phyloP scores from a whole-genome alignment of 2,888 invertebrate species.

The Slavum lentiscoides region DNA sequence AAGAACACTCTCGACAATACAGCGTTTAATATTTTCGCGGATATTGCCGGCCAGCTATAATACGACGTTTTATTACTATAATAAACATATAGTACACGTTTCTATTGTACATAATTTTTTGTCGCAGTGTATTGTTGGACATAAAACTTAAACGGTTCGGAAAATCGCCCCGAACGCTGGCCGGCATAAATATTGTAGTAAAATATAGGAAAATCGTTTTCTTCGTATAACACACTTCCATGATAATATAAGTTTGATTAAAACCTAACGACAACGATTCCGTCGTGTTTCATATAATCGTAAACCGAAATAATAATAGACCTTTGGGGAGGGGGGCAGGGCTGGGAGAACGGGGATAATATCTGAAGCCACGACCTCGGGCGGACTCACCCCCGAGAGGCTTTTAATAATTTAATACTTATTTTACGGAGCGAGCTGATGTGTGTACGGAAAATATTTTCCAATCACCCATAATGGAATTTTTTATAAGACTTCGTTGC shows the following conservation, averaged over 20 bases:
- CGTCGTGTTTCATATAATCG: constrained; percentile 20
- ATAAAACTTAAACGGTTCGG: neutral
- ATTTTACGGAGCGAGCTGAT: constrained; percentile 19
- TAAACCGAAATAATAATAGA: constrained; percentile 43
- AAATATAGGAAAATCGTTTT: constrained; percentile 6
- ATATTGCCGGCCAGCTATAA: neutral
- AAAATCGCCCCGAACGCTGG: neutral
- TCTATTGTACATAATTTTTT: neutral
- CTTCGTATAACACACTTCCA: neutral
- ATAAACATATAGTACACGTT: neutral
- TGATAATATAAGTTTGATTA: constrained; percentile 18
- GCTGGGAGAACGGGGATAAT: neutral
- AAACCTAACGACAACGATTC: constrained; percentile 7
- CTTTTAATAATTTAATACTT: constrained; percentile 50
- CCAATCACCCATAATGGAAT: constrained; percentile 51
- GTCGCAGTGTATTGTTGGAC: too few species aligned
- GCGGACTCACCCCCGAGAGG: constrained; percentile 1
- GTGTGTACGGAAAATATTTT: constrained; percentile 28
- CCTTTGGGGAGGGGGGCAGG: neutral
- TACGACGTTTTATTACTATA: neutral
- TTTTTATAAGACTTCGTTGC: constrained; percentile 39
- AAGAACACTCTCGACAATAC: too few species aligned
- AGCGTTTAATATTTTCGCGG: neutral
- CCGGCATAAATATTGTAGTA: neutral
- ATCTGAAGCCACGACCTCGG: constrained; percentile 17